Base-by-base conservation (phyloP, 2,888 invertebrate genomes). In the Diabrotica balteata region DNA sequence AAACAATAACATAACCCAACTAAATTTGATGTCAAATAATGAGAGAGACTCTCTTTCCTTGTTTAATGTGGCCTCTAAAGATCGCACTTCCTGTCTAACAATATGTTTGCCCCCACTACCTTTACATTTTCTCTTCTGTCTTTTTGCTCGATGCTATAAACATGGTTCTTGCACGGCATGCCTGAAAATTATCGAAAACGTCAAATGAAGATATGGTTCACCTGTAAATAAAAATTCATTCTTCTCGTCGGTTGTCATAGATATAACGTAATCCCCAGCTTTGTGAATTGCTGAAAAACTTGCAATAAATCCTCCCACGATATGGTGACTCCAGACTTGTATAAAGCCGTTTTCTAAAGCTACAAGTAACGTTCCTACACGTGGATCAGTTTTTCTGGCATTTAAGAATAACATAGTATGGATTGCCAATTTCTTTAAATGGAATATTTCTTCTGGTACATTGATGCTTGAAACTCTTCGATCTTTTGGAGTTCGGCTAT, bases 311-410 rank as follows among this genome's bases (percentile, higher is more conserved):
- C 92, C 92, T 9, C 92, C 93, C 9, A 87, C 88, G 50, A 64
- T 45, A 82, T 93, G 92, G 81, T 93, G 91, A 17, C 93, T 93
- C 92, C 94, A 95, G 32, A 91, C 87, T 84, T 95, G 92, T 69
- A 93, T 86, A 66, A 87, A 85, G 0, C 95, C 95, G 73, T 91
- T 92, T 79, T 92, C 92, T 70, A 94, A 83, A 0, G 92, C 87
- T 0, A 94, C 86, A 61, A 94, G 81, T 9, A 95, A 83, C 0
- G 90, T 90, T 8, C 92, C 94, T 85, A 80, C 58, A 67, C 76
- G 70, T 0, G 85, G 84, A 46, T 84, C 83, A 79, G 86, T 85
- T 63, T 73, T 77, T 65, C 94, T 86, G 0, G 87, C 87, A 65
- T 86, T 83, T 42, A 95, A 84, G 81, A 92, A 93, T 60, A 91